phyloP scores from a whole-genome alignment of 2,113 vertebrate species.

The Brachypodius melanocephalos region DNA sequence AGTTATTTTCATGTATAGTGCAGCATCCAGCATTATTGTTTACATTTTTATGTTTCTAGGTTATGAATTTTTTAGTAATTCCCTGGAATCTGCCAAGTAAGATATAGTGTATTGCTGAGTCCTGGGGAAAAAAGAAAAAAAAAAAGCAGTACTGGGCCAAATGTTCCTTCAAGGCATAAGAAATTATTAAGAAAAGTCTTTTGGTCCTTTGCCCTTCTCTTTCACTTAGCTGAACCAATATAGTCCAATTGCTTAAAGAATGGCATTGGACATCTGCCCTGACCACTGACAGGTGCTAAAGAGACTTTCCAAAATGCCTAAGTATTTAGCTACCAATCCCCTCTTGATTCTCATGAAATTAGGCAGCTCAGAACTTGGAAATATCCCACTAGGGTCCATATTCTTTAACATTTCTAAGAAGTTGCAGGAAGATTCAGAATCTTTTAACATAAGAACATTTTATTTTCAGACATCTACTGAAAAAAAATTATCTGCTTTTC shows the following conservation, averaged over 20 bases:
- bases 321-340: not conserved
- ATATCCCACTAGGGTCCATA: not conserved
- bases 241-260: not conserved
- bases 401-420: not conserved
- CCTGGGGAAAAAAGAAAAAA: not conserved
- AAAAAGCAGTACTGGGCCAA: not conserved
- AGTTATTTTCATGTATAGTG: constrained; percentile 16
- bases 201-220: not conserved
- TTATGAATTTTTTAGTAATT: constrained; percentile 37
- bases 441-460: not conserved
- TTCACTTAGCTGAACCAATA: not conserved
- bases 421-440: not conserved
- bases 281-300: not conserved
- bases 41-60: constrained; percentile 56
- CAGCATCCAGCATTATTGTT: constrained; percentile 19
- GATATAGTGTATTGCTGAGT: not conserved
- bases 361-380: not conserved
- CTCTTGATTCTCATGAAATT: not conserved
- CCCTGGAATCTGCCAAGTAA: constrained; percentile 47
- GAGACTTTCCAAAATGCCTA: not conserved
- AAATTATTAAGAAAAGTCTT: not conserved
- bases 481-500: not conserved
- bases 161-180: not conserved
- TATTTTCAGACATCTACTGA: not conserved
- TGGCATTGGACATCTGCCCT: not conserved